These are phyloP conservation scores for Acanthopleura granulata DNA, from an alignment of 2,888 invertebrate species.

Conservation along the genomic window DNA sequence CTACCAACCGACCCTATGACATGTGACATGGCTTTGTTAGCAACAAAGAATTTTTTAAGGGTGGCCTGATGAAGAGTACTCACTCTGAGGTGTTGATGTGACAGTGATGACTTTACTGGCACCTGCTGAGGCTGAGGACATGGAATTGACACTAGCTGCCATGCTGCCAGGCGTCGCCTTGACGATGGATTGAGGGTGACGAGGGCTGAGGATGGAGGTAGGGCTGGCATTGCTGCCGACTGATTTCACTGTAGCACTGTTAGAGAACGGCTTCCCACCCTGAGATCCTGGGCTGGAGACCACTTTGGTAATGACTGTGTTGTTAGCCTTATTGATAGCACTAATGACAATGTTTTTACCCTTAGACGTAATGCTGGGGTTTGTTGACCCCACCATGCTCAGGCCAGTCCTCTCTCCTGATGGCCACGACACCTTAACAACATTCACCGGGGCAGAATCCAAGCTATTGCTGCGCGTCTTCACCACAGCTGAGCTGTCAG, in stretches of 20 bases:
- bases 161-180: constrained; percentile 32
- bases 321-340: constrained; percentile 56
- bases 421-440: constrained; percentile 52
- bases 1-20: no score
- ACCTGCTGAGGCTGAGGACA: constrained; percentile 29
- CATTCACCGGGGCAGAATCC: constrained; percentile 43
- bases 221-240: constrained; percentile 36
- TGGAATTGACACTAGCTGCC: constrained; percentile 35
- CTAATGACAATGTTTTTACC: constrained; percentile 60
- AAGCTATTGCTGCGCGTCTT: constrained; percentile 44
- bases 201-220: constrained; percentile 54
- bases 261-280: constrained; percentile 27
- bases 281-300: constrained; percentile 41
- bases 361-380: constrained; percentile 28
- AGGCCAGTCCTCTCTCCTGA: constrained; percentile 37
- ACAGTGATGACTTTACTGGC: constrained; percentile 60
- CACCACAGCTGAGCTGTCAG: constrained; percentile 29
- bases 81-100: constrained; percentile 51
- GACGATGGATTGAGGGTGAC: constrained; percentile 40
- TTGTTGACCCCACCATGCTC: constrained; percentile 25
- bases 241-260: constrained; percentile 5
- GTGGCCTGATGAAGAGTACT: not conserved
- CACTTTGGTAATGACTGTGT: constrained; percentile 53
- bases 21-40: no score
- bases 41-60: no score